phyloP scores from a whole-genome alignment of 2,888 invertebrate species.

The Cremastinae sp. region DNA sequence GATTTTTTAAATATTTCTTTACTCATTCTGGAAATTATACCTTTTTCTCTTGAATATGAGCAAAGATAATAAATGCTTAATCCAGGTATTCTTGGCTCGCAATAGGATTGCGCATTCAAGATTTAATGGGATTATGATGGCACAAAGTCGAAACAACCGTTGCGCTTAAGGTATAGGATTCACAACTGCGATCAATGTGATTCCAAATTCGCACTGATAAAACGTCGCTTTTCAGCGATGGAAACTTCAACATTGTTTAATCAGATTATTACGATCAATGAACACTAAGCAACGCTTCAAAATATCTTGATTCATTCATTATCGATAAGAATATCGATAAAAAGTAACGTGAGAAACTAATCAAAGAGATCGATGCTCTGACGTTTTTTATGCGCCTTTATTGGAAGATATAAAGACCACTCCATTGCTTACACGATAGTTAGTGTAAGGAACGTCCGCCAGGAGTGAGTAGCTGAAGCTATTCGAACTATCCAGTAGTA shows the following conservation, averaged over 20 bases:
- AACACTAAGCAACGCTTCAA: too few relatives aligned
- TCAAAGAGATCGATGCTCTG: too few relatives aligned
- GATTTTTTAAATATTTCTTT: too few relatives aligned
- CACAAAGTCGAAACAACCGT: background rate
- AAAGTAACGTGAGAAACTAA: too few relatives aligned
- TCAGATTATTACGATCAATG: too few relatives aligned
- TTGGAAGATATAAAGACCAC: conserved; percentile 29
- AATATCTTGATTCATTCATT: too few relatives aligned
- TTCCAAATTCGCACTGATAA: too few relatives aligned
- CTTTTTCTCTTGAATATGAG: conserved; percentile 26
- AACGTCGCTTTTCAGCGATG: too few relatives aligned
- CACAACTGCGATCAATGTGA: too few relatives aligned
- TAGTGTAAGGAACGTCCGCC: conserved; percentile 40
- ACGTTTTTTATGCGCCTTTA: background rate
- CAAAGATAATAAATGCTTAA: conserved; percentile 59
- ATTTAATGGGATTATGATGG: conserved; percentile 4
- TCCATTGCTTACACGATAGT: conserved; percentile 9
- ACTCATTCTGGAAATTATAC: background rate
- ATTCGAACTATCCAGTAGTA: conserved; percentile 73
- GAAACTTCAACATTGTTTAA: too few relatives aligned
- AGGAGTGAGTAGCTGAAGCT: conserved; percentile 59
- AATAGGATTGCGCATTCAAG: conserved; percentile 23
- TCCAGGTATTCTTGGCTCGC: conserved; percentile 45
- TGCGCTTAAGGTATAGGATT: background rate
- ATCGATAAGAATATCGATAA: too few relatives aligned